phyloP scores from a whole-genome alignment of 2,113 vertebrate species.

The Promerops cafer region DNA sequence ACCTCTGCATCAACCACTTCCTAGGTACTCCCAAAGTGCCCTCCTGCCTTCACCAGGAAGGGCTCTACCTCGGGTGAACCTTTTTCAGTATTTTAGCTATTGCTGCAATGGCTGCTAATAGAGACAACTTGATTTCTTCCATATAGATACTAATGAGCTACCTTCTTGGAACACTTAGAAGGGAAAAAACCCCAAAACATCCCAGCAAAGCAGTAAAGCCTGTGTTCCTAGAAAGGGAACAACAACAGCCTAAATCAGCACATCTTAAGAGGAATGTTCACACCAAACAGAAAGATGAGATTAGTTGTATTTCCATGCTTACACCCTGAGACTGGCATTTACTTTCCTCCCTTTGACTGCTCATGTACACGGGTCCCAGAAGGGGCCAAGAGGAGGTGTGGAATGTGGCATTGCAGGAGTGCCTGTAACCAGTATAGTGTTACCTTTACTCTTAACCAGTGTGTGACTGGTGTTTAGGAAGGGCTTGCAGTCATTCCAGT shows the following conservation, averaged over 20 bases:
- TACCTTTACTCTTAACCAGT: background rate
- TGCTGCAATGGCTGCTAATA: background rate
- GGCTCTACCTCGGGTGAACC: background rate
- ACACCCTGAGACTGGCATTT: background rate
- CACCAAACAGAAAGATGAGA: background rate
- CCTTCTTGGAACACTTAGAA: background rate
- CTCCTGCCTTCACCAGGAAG: background rate
- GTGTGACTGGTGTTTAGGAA: background rate
- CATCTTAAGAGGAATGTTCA: background rate
- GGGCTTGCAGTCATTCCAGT: background rate
- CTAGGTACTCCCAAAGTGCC: slow-evolving; percentile 74
- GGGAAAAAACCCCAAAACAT: fast-evolving
- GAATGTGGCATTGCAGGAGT: background rate
- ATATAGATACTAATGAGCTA: background rate
- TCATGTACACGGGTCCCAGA: background rate
- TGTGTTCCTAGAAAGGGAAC: background rate
- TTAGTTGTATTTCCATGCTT: background rate
- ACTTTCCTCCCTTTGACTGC: background rate
- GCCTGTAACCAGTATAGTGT: background rate
- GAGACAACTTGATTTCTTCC: background rate
- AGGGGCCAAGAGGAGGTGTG: background rate
- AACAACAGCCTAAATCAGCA: background rate
- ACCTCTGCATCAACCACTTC: slow-evolving; percentile 97
- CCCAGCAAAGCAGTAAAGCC: background rate
- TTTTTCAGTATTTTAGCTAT: background rate